A percentile compares a stretch with the other conserved stretches of the same genome.
phyloP scores from a whole-genome alignment of 2,888 invertebrate species.

The Nesidiocoris tenuis region DNA sequence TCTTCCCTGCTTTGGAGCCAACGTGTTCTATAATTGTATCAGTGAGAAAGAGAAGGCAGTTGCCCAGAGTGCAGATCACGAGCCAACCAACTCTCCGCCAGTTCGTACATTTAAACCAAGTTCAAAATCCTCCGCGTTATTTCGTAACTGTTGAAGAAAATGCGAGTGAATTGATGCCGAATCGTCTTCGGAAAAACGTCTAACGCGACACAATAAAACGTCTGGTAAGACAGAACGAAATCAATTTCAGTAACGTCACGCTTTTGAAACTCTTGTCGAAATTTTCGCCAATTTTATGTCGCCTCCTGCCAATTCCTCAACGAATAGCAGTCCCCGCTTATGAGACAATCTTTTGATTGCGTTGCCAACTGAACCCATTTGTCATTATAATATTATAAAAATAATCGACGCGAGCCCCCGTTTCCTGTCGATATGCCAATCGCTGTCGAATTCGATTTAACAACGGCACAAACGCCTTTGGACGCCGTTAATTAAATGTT shows the following conservation, averaged over 20 bases:
- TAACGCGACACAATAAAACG: neutral
- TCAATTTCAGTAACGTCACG: neutral
- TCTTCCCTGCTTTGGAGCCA: neutral
- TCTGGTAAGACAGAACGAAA: neutral
- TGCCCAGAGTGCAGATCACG: constrained; percentile 31
- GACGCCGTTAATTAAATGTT: neutral
- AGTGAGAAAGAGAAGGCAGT: constrained; percentile 14
- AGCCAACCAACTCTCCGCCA: constrained; percentile 25
- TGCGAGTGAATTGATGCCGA: neutral
- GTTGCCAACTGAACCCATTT: constrained; percentile 21
- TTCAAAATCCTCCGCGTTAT: constrained; percentile 28
- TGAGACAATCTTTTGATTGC: neutral
- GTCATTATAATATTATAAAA: neutral
- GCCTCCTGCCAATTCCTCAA: constrained; percentile 28
- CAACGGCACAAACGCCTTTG: no score
- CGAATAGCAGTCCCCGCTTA: constrained; percentile 12
- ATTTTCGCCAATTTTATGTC: neutral
- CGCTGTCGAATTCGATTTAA: neutral
- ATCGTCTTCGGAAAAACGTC: neutral
- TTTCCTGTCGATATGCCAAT: neutral
- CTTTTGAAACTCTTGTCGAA: neutral
- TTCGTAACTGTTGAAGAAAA: neutral
- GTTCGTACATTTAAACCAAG: constrained; percentile 33
- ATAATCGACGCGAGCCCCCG: neutral
- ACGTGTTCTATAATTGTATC: constrained; percentile 26